Base-by-base conservation (phyloP, 2,888 invertebrate species). In the Dione vanillae region DNA sequence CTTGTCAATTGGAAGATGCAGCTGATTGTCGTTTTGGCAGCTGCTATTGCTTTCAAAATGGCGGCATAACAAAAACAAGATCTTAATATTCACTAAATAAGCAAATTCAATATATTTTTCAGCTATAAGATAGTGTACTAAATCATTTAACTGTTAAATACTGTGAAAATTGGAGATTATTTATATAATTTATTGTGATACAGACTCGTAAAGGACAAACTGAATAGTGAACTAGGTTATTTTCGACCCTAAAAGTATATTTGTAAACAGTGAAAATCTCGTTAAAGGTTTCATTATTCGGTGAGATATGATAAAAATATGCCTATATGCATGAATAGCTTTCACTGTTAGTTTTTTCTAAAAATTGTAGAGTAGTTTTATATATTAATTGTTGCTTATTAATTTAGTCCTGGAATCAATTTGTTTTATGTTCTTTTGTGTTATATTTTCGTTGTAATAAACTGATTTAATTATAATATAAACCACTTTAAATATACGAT, bases 61-160 rank as follows among this genome's bases (percentile, higher is more conserved):
- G 78, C 75, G 77, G 71, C 67, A 75, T 70, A 76, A 77, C 76
- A 76, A 76, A 69, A 75, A 76, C 76, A 77, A 73, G 41, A 54
- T 67, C 40, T 19, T 43, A 27, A 19, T 27, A 41, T 40, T 35
- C 35, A 45, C 45, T 11, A 16, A 61, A 35, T 45, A 11, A 5
- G 61, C 43, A 61, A 27, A 45, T 16, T 16, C 11, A n/a, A 10
- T 37, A 37, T 11, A 54, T 10, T 54, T 37, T 27, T 40, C 16
- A 56, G 10, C 12, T 56, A 56, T 16, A 12, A 56, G 16, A 16
- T 11, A 16, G 37, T 56, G 16, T 7, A 11, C 7, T 11, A 56
- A 37, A 37, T 37, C 10, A 16, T 56, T 54, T 37, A 16, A 37
- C 16, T 11, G 7, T 45, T 27, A 27, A 5, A 10, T 61, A 27